phyloP scores from a whole-genome alignment of 2,888 invertebrate genomes.

The Ophioninae sp. region DNA sequence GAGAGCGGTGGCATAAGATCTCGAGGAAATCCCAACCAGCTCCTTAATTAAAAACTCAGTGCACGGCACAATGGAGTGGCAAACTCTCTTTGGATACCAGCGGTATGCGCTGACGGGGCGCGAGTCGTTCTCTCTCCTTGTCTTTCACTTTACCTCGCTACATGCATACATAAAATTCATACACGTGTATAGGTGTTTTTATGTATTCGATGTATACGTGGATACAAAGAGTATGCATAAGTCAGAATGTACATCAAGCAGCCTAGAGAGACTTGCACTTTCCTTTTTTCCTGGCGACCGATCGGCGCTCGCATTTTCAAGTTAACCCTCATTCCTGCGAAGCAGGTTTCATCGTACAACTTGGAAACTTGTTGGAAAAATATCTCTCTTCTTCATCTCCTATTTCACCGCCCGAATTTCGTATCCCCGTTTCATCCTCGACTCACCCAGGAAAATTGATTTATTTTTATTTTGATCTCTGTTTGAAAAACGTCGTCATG shows the following conservation, averaged over 20 bases:
- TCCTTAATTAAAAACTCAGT: constrained; percentile 79
- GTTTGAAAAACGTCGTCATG: background rate
- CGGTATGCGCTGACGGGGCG: constrained; percentile 63
- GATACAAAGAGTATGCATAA: constrained; percentile 43
- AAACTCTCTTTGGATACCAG: constrained; percentile 73
- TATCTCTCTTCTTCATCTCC: constrained; percentile 11
- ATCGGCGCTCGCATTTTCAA: constrained; percentile 41
- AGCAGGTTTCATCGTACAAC: constrained; percentile 2
- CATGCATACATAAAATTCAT: constrained; percentile 47
- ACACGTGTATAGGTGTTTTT: constrained; percentile 10
- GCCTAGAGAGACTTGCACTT: constrained; percentile 62
- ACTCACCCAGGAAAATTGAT: background rate
- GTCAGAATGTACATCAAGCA: constrained; percentile 35
- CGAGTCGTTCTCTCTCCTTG: constrained; percentile 33
- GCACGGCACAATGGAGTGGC: constrained; percentile 78
- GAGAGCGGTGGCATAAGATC: constrained; percentile 65
- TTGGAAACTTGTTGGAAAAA: constrained; percentile 30
- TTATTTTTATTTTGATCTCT: background rate
- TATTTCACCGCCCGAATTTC: background rate
- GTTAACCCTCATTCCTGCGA: background rate
- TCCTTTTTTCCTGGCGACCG: constrained; percentile 52
- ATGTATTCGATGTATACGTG: constrained; percentile 19
- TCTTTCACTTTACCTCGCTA: constrained; percentile 16
- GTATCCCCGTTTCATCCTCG: constrained; percentile 1
- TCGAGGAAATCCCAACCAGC: constrained; percentile 75